Percentiles rank a stretch among this genome's conserved stretches.
Evolutionary conservation across 2,113 vertebrate genomes (phyloP).

Genomic region (Rhadina sibilatrix): DNA sequence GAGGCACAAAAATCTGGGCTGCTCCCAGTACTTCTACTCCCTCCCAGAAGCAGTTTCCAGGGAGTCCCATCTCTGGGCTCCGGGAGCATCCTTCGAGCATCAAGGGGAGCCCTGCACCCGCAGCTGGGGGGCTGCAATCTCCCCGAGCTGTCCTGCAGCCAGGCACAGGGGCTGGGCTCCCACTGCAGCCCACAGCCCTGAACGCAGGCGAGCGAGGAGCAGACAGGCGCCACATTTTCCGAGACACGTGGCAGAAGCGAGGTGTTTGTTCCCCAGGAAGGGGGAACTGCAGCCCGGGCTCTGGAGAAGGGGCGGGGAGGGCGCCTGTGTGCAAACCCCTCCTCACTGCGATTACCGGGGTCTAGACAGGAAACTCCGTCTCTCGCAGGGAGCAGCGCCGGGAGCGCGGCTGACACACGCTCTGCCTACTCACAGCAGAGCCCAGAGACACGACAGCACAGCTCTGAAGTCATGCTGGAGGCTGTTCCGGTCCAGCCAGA

Average conservation of each 20-base stretch:
- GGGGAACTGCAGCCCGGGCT: not conserved
- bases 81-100: not conserved
- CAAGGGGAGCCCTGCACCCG: not conserved
- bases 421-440: not conserved
- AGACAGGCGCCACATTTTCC: not conserved
- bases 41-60: not conserved
- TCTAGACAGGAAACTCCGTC: constrained; percentile 38
- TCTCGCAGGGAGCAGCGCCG: not conserved
- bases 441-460: not conserved
- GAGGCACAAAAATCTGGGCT: not conserved
- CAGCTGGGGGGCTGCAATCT: not conserved
- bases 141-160: not conserved
- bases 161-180: not conserved
- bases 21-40: not conserved
- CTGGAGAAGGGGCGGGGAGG: not conserved
- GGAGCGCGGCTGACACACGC: not conserved
- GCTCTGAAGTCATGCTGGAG: not conserved
- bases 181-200: rapidly evolving
- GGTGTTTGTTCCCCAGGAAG: not conserved
- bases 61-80: not conserved
- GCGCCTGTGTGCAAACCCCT: not conserved
- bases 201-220: not conserved
- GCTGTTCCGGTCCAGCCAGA: not conserved
- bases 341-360: not conserved
- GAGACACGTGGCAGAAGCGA: not conserved